phyloP scores from a whole-genome alignment of 2,113 vertebrate genomes.

The Cryptomyrus ogoouensis region DNA sequence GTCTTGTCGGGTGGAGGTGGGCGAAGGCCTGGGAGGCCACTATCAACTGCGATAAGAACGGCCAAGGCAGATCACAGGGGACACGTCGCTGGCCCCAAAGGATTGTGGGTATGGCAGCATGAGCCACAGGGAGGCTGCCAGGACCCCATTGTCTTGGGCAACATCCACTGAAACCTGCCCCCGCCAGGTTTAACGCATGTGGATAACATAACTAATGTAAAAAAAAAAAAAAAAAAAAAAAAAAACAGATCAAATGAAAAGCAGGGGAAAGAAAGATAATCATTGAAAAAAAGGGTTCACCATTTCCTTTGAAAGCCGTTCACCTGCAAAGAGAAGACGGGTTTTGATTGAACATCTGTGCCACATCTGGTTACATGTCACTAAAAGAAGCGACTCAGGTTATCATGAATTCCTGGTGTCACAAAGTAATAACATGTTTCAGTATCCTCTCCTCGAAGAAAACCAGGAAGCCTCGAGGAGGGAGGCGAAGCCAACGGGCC shows the following conservation, averaged over 20 bases:
- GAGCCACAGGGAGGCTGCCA: not conserved
- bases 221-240: not conserved
- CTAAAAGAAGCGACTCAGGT: not conserved
- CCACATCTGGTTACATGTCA: not conserved
- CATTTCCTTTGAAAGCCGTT: constrained; percentile 8
- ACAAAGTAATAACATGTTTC: not conserved
- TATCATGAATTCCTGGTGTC: not conserved
- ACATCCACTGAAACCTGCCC: not conserved
- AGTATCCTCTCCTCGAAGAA: not conserved
- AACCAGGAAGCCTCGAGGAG: not conserved
- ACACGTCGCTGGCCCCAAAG: not conserved
- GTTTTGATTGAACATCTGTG: not conserved
- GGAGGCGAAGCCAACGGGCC: not conserved
- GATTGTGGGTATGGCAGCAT: not conserved
- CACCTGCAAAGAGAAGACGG: not conserved
- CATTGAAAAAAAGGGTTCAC: not conserved
- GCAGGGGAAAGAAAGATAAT: not conserved
- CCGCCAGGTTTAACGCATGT: not conserved
- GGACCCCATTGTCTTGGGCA: not conserved
- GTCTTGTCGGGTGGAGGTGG: not conserved
- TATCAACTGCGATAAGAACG: not conserved
- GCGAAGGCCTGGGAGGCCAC: too few species aligned
- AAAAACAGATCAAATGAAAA: not conserved
- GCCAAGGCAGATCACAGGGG: constrained; percentile 54
- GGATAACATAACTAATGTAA: not conserved